These are phyloP conservation scores for Lepidurus couesii DNA, from an alignment of 1,140 invertebrate genomes.

Conservation along the genomic window DNA sequence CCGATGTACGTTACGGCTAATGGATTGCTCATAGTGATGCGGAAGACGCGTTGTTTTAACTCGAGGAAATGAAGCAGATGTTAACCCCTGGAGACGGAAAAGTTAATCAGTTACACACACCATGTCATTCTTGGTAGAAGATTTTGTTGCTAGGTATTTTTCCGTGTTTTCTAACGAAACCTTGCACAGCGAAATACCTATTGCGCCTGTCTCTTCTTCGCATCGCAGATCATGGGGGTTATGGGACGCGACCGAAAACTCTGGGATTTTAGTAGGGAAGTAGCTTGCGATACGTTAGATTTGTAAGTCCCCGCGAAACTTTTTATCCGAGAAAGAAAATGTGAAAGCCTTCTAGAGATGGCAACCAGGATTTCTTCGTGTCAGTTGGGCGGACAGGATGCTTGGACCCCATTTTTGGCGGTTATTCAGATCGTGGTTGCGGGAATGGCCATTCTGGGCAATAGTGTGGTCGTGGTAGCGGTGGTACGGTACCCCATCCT, in stretches of 20 bases:
- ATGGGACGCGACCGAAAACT: background rate
- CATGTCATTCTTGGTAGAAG: background rate
- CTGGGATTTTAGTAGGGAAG: conserved; percentile 1
- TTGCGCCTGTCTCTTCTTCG: background rate
- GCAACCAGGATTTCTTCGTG: conserved; percentile 26
- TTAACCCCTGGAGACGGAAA: conserved; percentile 12
- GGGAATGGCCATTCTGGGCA: conserved; percentile 36
- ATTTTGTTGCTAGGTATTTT: background rate
- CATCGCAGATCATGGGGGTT: background rate
- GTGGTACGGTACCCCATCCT: conserved; percentile 33
- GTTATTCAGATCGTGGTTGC: conserved; percentile 36
- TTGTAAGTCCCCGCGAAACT: background rate
- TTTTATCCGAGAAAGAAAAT: conserved; percentile 32
- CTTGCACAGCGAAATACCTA: background rate
- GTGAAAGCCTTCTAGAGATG: background rate
- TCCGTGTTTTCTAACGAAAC: background rate
- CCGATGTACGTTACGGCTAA: background rate
- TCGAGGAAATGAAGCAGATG: conserved; percentile 10
- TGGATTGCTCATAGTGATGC: background rate
- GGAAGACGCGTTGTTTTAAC: background rate
- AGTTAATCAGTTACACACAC: background rate
- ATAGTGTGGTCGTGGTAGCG: conserved; percentile 36
- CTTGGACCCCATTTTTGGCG: conserved; percentile 27
- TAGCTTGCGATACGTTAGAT: background rate
- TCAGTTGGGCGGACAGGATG: conserved; percentile 27